Percentiles rank a stretch among this genome's conserved stretches.
These are phyloP conservation scores for Epiblema foenella DNA, from an alignment of 2,888 invertebrate species.

Conservation along the genomic window DNA sequence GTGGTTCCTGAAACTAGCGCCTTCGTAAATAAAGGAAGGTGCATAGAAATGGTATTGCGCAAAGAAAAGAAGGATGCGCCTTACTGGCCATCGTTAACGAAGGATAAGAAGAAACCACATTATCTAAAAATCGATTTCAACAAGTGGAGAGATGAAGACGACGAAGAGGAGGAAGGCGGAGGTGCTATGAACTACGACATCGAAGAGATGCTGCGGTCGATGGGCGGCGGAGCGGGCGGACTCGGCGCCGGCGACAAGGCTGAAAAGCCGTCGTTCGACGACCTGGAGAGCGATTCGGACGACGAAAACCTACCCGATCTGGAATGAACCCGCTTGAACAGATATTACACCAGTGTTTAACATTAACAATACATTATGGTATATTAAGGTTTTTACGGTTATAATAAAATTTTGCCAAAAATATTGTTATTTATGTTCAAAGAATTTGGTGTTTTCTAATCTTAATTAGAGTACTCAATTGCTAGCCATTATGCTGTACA, in stretches of 20 bases:
- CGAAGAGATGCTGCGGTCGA: constrained; percentile 90
- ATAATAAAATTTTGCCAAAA: constrained; percentile 73
- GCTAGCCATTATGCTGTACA: not conserved
- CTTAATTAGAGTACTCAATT: not conserved
- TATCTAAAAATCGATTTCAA: constrained; percentile 99
- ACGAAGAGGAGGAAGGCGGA: constrained; percentile 92
- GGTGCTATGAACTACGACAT: constrained; percentile 80
- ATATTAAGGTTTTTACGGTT: constrained; percentile 82
- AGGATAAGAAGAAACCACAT: constrained; percentile 95
- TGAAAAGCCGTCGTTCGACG: constrained; percentile 89
- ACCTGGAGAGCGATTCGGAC: constrained; percentile 91
- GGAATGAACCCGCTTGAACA: constrained; percentile 81
- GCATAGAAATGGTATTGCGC: constrained; percentile 89
- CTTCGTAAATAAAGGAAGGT: constrained; percentile 89
- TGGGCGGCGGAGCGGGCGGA: constrained; percentile 83
- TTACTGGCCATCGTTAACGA: constrained; percentile 95
- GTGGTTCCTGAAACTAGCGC: constrained; percentile 92
- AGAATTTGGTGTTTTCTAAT: not conserved
- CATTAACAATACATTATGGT: constrained; percentile 76
- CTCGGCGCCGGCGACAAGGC: constrained; percentile 73
- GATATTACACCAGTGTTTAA: constrained; percentile 60
- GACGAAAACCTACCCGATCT: constrained; percentile 92
- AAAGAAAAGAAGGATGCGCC: constrained; percentile 90
- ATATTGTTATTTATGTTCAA: constrained; percentile 59
- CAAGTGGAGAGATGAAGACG: constrained; percentile 99